A percentile compares a stretch with the other conserved stretches of the same genome.
phyloP scores from a whole-genome alignment of 53 echinoderm and acorn worm genomes.

The Luidia sarsii region DNA sequence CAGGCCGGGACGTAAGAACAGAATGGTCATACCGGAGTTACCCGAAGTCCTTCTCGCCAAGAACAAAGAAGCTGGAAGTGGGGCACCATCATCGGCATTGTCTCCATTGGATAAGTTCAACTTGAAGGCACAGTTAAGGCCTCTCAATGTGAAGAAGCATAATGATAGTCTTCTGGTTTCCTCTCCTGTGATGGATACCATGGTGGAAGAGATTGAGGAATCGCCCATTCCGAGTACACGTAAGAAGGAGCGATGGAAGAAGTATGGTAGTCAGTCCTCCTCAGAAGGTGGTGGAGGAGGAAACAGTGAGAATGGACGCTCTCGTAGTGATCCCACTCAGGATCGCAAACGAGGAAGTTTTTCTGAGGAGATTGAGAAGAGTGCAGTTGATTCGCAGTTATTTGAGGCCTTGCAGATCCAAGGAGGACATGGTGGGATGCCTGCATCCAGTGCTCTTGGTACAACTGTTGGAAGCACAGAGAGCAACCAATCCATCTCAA shows the following conservation, averaged over 20 bases:
- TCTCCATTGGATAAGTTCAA: conserved; percentile 71
- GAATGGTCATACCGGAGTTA: conserved; percentile 58
- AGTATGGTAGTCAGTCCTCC: conserved; percentile 47
- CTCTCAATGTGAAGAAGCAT: conserved; percentile 61
- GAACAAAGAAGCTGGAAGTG: conserved; percentile 39
- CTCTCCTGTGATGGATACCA: conserved; percentile 45
- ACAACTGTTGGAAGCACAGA: conserved; percentile 77
- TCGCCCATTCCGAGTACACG: conserved; percentile 1
- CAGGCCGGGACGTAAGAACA: conserved; percentile 45
- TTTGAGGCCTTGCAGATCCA: conserved; percentile 65
- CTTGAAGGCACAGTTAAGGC: conserved; percentile 74
- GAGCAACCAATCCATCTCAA: conserved; percentile 89
- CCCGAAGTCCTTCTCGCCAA: conserved; percentile 56
- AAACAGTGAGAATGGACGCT: conserved; percentile 65
- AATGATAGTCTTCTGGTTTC: conserved; percentile 16
- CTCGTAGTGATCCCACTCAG: conserved; percentile 96
- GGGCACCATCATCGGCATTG: conserved; percentile 19
- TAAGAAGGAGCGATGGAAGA: conserved; percentile 70
- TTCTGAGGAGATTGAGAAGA: conserved; percentile 59
- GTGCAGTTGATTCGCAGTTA: conserved; percentile 65
- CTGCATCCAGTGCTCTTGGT: conserved; percentile 58
- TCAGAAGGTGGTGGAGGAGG: conserved; percentile 42
- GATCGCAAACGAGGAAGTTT: conserved; percentile 77
- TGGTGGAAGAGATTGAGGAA: conserved; percentile 38
- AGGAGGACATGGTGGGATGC: conserved; percentile 40